phyloP scores from a whole-genome alignment of 2,113 vertebrate genomes.

The Sphyrna mokarran region DNA sequence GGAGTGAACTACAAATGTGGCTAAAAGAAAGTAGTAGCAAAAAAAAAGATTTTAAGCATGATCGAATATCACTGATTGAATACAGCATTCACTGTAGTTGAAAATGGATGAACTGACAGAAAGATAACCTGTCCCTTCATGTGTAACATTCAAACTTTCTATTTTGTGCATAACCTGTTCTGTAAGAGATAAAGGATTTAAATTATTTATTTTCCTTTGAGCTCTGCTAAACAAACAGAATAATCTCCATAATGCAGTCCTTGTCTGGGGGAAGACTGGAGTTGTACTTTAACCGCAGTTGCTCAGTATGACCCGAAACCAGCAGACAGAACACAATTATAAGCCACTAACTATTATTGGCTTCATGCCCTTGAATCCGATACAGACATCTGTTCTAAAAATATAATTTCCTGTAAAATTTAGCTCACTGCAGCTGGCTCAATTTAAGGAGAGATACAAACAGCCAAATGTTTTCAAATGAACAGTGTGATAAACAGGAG shows the following conservation, averaged over 20 bases:
- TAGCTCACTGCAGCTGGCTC: slow-evolving; percentile 36
- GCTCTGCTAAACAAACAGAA: neutral
- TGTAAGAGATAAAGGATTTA: neutral
- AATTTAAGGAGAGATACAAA: slow-evolving; percentile 30
- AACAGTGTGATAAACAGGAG: slow-evolving; percentile 23
- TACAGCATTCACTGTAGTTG: neutral
- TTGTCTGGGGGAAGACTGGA: neutral
- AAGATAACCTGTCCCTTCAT: neutral
- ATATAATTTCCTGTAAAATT: slow-evolving; percentile 36
- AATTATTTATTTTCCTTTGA: slow-evolving; percentile 6
- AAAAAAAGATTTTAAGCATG: neutral
- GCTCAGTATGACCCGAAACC: neutral
- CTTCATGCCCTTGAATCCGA: slow-evolving; percentile 8
- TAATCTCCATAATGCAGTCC: neutral
- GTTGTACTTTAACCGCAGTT: slow-evolving; percentile 19
- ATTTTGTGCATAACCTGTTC: neutral
- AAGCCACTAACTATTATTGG: slow-evolving; percentile 34
- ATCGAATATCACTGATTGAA: neutral
- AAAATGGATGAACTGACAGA: neutral
- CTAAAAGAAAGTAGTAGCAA: neutral
- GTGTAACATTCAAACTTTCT: neutral
- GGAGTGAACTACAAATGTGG: neutral
- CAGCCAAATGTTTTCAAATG: slow-evolving; percentile 36
- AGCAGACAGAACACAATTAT: slow-evolving; percentile 33
- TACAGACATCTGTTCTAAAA: slow-evolving; percentile 35